Percentiles rank a stretch among this genome's conserved stretches.
Evolutionary conservation across 2,113 vertebrate species (phyloP).

Genomic region (Atrichornis clamosus): DNA sequence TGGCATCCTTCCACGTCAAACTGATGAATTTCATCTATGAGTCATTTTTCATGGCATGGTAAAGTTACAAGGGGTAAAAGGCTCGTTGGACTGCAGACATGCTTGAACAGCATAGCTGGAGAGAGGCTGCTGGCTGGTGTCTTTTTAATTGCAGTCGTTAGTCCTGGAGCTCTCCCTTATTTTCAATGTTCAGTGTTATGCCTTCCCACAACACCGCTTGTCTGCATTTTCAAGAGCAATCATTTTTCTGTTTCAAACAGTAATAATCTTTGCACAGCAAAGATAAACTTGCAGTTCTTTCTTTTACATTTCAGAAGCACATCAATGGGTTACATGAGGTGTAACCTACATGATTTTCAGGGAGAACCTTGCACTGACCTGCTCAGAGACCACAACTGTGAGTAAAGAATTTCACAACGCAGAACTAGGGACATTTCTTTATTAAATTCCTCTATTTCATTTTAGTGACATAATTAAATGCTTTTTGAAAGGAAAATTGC

Average conservation of each 20-base stretch:
- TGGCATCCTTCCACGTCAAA: not conserved
- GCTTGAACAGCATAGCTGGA: not conserved
- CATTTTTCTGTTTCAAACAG: not conserved
- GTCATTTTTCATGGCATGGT: not conserved
- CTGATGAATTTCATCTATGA: constrained; percentile 26
- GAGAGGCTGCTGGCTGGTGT: not conserved
- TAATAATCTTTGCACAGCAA: not conserved
- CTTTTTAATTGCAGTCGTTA: not conserved
- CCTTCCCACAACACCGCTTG: not conserved
- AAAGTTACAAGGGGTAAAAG: not conserved
- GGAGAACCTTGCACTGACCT: not conserved
- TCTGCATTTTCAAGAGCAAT: not conserved
- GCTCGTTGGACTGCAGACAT: not conserved
- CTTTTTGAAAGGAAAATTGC: not conserved
- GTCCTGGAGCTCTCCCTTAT: not conserved
- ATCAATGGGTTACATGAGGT: not conserved
- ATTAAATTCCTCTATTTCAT: not conserved
- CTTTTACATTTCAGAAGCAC: not conserved
- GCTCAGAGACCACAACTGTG: not conserved
- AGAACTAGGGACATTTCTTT: not conserved
- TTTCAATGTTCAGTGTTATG: not conserved
- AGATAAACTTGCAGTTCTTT: not conserved
- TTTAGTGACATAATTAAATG: not conserved
- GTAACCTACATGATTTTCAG: not conserved
- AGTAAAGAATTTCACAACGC: not conserved